Percentiles rank a stretch among this genome's conserved stretches.
Conservation (phyloP, 2,888 invertebrate species). For the Synanthedon myopaeformis region DNA sequence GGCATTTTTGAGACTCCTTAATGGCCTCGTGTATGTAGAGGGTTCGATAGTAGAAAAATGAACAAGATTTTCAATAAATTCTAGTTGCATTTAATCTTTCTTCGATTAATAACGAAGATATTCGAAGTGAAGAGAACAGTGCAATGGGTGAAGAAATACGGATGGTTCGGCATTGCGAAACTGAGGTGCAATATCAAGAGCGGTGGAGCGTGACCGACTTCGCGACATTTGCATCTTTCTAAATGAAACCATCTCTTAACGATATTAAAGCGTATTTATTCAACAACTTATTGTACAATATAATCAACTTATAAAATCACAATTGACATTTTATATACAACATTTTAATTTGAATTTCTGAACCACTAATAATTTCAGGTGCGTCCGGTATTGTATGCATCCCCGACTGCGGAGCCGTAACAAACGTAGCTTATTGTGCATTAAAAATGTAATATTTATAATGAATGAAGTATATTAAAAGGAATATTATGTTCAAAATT, state of each 20-base stretch:
- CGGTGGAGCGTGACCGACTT: constrained; percentile 35
- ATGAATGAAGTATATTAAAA: too few species aligned
- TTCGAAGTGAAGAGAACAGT: constrained; percentile 25
- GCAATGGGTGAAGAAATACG: constrained; percentile 2
- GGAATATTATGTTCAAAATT: too few species aligned
- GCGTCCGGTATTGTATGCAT: too few species aligned
- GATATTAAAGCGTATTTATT: constrained; percentile 38
- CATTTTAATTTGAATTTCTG: too few species aligned
- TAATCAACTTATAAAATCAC: neutral
- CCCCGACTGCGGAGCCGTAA: too few species aligned
- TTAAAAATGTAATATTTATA: too few species aligned
- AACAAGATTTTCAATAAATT: constrained; percentile 46
- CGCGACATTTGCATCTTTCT: constrained; percentile 50
- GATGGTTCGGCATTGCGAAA: constrained; percentile 12
- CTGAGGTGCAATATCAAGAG: constrained; percentile 46
- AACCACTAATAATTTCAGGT: too few species aligned
- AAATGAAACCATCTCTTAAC: constrained; percentile 41
- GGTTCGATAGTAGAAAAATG: constrained; percentile 22
- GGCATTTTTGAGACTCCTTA: too few species aligned
- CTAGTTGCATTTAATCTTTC: constrained; percentile 15
- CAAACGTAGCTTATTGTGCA: too few species aligned
- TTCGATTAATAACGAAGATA: constrained; percentile 53
- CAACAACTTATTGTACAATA: constrained; percentile 27
- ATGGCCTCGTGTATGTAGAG: neutral
- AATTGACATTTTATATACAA: neutral